Base-by-base conservation (phyloP, 2,888 invertebrate species). In the Lysandra bellargus region DNA sequence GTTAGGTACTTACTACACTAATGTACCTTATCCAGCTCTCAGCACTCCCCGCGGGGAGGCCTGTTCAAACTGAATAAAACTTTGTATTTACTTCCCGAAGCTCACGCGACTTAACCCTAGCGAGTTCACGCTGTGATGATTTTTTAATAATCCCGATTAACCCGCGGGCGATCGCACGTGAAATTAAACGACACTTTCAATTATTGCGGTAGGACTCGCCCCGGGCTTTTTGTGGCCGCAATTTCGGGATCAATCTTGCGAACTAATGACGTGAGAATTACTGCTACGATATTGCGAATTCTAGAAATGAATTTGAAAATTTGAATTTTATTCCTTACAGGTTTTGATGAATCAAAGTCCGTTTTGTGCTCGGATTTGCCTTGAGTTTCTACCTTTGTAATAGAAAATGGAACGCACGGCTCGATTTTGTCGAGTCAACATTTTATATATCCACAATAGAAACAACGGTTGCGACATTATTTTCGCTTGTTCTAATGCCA, bases 231-330 rank as follows among this genome's bases (percentile, higher is more conserved):
- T 89, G 89, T 88, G 87, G 86, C 86, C 87, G 86, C 86, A 85
- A 86, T 86, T 85, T 85, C 85, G 85, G 85, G 84, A 86, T 88
- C 92, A 92, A 93, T 92, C 91, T 90, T 88, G 85, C 83, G 84
- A 87, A 87, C 88, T 93, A 93, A 93, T 93, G 93, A 91, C 88
- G 91, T 92, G 93, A 90, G 88, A 93, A 93, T 89, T 91, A 92
- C 90, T 89, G 87, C 87, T 87, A 85, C 85, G 88, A 88, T 89
- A 87, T 85, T 84, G 85, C 85, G 84, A 78, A 75, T 85, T 78
- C 80, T 80, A 80, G 81, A 81, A 80, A 81, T 78, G 80, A 82
- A 81, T 82, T 64, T 57, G 80, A 81, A 80, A 81, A 78, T 79
- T 78, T 79, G 80, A 82, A 81, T 82, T 64, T 57, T 57, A 9